Evolutionary conservation across 2,888 invertebrate genomes (phyloP).

Genomic region (Brenthis hecate): DNA sequence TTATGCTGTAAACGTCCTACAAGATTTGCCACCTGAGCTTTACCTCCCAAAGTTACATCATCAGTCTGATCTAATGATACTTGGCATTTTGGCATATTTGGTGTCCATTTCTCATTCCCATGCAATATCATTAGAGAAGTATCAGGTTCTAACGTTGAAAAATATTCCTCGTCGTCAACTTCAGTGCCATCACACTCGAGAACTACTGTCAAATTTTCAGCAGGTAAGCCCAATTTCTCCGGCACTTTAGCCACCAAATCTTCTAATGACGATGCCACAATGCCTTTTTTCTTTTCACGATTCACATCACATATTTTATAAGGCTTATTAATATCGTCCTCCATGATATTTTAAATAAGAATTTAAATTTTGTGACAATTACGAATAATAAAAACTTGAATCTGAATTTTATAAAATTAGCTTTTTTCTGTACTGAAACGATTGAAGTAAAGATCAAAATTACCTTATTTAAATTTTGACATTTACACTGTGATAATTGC

Average conservation of each 20-base stretch:
- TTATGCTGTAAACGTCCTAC: slow-evolving; percentile 91
- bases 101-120: slow-evolving; percentile 89
- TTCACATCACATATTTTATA: slow-evolving; percentile 91
- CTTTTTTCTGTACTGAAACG: slow-evolving; percentile 12
- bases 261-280: slow-evolving; percentile 90
- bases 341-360: slow-evolving; percentile 64
- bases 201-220: slow-evolving; percentile 88
- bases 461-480: slow-evolving; percentile 32
- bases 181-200: slow-evolving; percentile 96
- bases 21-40: slow-evolving; percentile 86
- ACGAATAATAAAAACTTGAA: background rate
- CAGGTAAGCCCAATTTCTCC: slow-evolving; percentile 86
- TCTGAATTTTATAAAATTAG: slow-evolving; percentile 4
- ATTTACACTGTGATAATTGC: slow-evolving; percentile 35
- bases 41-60: slow-evolving; percentile 75
- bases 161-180: slow-evolving; percentile 97
- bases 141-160: slow-evolving; percentile 93
- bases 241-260: slow-evolving; percentile 89
- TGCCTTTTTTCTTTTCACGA: slow-evolving; percentile 90
- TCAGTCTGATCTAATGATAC: slow-evolving; percentile 84
- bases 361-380: background rate
- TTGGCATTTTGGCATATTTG: slow-evolving; percentile 84
- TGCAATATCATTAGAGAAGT: slow-evolving; percentile 92
- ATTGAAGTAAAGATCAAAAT: slow-evolving; percentile 10
- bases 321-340: slow-evolving; percentile 84